phyloP scores from a whole-genome alignment of 2,797 vertebrate species.

The Enteromius argenteus region DNA sequence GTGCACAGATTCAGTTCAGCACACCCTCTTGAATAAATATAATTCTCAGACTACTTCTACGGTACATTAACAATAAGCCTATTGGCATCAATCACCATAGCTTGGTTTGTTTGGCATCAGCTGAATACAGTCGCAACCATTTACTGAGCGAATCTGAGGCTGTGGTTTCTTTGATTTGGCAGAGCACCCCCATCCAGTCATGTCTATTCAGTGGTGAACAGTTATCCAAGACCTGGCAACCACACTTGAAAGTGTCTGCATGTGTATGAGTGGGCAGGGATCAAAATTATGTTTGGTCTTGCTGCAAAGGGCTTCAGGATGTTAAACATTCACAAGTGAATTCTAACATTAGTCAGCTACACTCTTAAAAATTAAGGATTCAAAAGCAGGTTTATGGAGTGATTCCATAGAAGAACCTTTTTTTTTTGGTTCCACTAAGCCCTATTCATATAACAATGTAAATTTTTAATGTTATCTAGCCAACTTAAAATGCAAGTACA shows the following conservation, averaged over 20 bases:
- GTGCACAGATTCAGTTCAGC: background rate
- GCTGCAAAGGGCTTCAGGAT: background rate
- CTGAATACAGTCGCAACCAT: constrained; percentile 29
- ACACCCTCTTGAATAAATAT: constrained; percentile 13
- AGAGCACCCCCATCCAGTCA: constrained; percentile 48
- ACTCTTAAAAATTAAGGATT: background rate
- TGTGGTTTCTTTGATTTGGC: constrained; percentile 22
- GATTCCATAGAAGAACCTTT: background rate
- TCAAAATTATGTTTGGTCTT: constrained; percentile 17
- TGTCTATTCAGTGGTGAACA: constrained; percentile 69
- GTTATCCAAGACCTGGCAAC: constrained; percentile 26
- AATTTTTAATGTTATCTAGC: background rate
- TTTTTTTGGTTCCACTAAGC: background rate
- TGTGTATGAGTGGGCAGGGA: constrained; percentile 30
- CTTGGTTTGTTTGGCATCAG: constrained; percentile 57
- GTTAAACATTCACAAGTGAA: background rate
- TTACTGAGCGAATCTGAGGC: constrained; percentile 10
- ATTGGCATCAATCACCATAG: constrained; percentile 68
- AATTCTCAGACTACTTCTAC: background rate
- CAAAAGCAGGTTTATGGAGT: background rate
- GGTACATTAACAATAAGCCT: constrained; percentile 10
- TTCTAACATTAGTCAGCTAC: background rate
- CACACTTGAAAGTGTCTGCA: background rate
- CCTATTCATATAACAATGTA: background rate
- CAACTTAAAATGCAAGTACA: background rate